These are phyloP conservation scores for Leucania comma DNA, from an alignment of 2,888 invertebrate species.

Conservation along the genomic window DNA sequence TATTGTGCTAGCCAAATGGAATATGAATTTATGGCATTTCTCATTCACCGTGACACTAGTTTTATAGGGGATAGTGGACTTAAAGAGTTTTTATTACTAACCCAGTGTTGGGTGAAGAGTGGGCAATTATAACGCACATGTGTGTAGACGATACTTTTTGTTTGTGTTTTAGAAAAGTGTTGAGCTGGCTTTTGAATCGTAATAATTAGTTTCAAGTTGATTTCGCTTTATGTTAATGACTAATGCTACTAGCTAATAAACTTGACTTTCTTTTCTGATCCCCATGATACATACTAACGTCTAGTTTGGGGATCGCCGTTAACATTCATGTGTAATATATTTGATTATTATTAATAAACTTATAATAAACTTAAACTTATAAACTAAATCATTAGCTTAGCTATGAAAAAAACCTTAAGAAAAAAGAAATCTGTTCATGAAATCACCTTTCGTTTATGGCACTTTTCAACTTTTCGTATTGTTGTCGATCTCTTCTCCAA, in stretches of 20 bases:
- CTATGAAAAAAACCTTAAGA: too few relatives aligned
- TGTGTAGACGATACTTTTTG: not conserved
- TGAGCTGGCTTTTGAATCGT: not conserved
- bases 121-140: slow-evolving; percentile 2
- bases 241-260: not conserved
- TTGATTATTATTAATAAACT: too few relatives aligned
- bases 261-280: too few relatives aligned
- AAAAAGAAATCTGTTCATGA: too few relatives aligned
- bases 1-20: slow-evolving; percentile 60
- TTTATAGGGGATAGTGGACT: slow-evolving; percentile 49
- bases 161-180: not conserved
- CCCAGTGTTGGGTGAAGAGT: slow-evolving; percentile 14
- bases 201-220: not conserved
- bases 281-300: too few relatives aligned
- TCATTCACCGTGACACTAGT: slow-evolving; percentile 47
- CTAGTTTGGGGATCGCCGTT: too few relatives aligned
- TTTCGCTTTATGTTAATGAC: not conserved
- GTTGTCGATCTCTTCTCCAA: too few relatives aligned
- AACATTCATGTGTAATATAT: too few relatives aligned
- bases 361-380: too few relatives aligned
- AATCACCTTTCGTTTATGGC: too few relatives aligned
- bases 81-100: slow-evolving; percentile 31
- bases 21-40: slow-evolving; percentile 63
- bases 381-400: too few relatives aligned
- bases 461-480: too few relatives aligned